phyloP scores from a whole-genome alignment of 2,888 invertebrate genomes.

The Cephus pulcher region DNA sequence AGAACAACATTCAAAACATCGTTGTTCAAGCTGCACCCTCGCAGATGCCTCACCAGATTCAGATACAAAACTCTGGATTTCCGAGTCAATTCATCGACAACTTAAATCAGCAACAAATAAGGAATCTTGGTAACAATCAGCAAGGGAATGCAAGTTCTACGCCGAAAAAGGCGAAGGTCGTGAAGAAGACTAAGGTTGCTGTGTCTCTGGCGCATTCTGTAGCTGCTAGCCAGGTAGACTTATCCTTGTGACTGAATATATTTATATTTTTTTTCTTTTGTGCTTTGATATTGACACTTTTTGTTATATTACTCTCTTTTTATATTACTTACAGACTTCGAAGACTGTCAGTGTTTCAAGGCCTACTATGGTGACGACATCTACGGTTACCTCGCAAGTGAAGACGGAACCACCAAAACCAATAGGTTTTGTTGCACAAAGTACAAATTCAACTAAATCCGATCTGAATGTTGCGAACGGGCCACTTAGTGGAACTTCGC shows the following conservation, averaged over 20 bases:
- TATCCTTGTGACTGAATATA: not conserved
- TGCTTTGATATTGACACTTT: not conserved
- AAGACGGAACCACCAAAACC: conserved; percentile 50
- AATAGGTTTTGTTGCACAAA: conserved; percentile 45
- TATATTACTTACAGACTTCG: conserved; percentile 38
- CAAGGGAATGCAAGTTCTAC: conserved; percentile 33
- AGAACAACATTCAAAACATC: conserved; percentile 64
- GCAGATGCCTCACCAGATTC: conserved; percentile 63
- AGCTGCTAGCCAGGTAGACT: conserved; percentile 39
- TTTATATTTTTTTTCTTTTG: not conserved
- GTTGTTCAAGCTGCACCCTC: conserved; percentile 64
- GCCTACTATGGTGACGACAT: conserved; percentile 43
- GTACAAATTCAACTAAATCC: conserved; percentile 53
- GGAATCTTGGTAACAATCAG: conserved; percentile 52
- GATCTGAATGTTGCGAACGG: conserved; percentile 54
- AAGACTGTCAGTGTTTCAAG: conserved; percentile 51
- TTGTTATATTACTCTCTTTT: conserved; percentile 10
- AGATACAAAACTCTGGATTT: conserved; percentile 63
- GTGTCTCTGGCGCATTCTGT: conserved; percentile 47
- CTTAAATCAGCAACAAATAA: conserved; percentile 63
- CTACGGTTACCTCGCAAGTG: conserved; percentile 35
- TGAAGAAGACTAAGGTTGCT: conserved; percentile 52
- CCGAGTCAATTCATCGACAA: conserved; percentile 64
- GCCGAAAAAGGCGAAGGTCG: conserved; percentile 57
- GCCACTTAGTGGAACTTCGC: conserved; percentile 42